These are phyloP conservation scores for Saccostrea glomerata DNA, from an alignment of 1,140 invertebrate genomes.

Conservation along the genomic window DNA sequence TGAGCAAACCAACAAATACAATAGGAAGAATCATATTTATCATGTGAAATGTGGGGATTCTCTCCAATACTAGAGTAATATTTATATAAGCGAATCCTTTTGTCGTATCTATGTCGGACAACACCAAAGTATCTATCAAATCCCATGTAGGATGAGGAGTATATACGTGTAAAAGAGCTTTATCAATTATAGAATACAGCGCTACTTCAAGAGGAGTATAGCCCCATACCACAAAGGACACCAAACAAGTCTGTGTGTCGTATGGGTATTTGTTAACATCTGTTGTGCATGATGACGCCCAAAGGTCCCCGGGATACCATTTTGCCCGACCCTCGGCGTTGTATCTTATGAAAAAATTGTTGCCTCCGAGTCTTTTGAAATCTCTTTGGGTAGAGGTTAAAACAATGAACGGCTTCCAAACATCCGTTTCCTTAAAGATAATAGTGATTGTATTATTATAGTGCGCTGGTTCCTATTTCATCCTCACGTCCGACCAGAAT, in stretches of 20 bases:
- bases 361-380: neutral
- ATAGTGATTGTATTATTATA: constrained; percentile 22
- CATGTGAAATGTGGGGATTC: constrained; percentile 38
- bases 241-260: constrained; percentile 37
- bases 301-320: constrained; percentile 25
- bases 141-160: constrained; percentile 33
- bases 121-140: constrained; percentile 2
- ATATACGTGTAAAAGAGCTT: neutral
- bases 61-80: constrained; percentile 15
- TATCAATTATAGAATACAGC: neutral
- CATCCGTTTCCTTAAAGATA: neutral
- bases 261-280: constrained; percentile 39
- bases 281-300: neutral
- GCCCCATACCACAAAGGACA: constrained; percentile 27
- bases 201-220: neutral
- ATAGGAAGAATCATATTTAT: constrained; percentile 51
- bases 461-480: constrained; percentile 13
- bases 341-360: constrained; percentile 4
- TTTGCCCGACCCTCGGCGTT: neutral
- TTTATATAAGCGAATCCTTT: neutral
- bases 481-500: constrained; percentile 27
- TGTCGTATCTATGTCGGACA: neutral
- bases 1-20: constrained; percentile 34
- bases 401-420: constrained; percentile 39
- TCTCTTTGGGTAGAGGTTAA: neutral